Conservation (phyloP, 2,113 vertebrate species). For the Sterna hirundo region DNA sequence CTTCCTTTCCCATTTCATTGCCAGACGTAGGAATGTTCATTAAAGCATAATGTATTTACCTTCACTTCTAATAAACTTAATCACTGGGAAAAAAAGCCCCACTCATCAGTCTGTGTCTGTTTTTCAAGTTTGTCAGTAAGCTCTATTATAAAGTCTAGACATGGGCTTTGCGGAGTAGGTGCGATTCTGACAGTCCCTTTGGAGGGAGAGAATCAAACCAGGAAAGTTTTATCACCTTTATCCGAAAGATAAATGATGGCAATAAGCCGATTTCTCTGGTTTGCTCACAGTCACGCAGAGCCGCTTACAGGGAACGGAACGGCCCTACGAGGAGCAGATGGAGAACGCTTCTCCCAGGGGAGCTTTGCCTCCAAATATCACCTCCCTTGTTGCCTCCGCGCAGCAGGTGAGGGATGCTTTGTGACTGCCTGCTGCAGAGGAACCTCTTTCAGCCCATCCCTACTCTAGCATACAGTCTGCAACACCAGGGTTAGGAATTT, state of each 20-base stretch:
- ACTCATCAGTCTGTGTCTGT: constrained; percentile 49
- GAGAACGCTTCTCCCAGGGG: constrained; percentile 33
- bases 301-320: background rate
- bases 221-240: constrained; percentile 52
- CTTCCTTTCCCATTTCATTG: constrained; percentile 59
- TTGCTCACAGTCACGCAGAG: background rate
- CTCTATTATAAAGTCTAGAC: constrained; percentile 61
- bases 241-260: constrained; percentile 53
- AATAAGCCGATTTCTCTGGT: constrained; percentile 49
- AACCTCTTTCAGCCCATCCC: background rate
- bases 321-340: background rate
- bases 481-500: background rate
- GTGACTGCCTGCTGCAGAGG: background rate
- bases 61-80: constrained; percentile 68
- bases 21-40: constrained; percentile 45
- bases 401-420: background rate
- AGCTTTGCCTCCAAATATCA: constrained; percentile 48
- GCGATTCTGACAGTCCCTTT: constrained; percentile 29
- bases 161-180: background rate
- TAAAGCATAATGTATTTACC: constrained; percentile 67
- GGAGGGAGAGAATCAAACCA: constrained; percentile 18
- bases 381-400: background rate
- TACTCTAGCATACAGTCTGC: background rate
- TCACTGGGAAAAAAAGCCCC: background rate
- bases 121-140: constrained; percentile 52